phyloP scores from a whole-genome alignment of 35 echinoderm and acorn worm genomes.

The Eucidaris tribuloides region DNA sequence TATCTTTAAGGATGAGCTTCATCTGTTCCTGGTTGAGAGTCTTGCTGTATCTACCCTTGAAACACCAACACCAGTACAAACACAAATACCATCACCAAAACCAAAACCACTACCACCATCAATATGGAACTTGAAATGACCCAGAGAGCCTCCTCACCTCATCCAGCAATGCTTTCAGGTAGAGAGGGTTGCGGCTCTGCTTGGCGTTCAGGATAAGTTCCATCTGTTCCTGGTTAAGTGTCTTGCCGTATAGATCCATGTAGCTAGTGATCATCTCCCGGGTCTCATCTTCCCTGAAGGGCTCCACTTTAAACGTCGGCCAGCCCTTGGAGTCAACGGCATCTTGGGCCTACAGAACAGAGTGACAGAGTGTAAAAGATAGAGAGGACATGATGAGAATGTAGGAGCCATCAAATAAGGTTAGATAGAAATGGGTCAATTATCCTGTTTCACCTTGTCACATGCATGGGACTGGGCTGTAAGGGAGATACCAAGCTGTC shows the following conservation, averaged over 20 bases:
- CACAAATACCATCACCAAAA: no score
- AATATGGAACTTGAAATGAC: no score
- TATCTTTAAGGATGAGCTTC: slow-evolving; percentile 45
- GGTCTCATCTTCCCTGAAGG: slow-evolving; percentile 60
- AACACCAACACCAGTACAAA: no score
- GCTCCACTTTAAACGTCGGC: slow-evolving; percentile 65
- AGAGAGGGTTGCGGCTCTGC: slow-evolving; percentile 73
- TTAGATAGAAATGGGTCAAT: no score
- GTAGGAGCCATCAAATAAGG: no score
- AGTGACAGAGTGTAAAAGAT: neutral
- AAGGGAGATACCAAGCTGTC: no score
- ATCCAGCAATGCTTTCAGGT: slow-evolving; percentile 84
- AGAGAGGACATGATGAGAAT: no score
- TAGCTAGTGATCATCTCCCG: slow-evolving; percentile 69
- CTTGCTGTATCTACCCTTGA: slow-evolving; percentile 75
- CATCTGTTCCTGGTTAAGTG: slow-evolving; percentile 66
- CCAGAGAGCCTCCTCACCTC: no score
- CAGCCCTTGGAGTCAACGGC: slow-evolving; percentile 35
- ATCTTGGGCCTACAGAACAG: slow-evolving; percentile 45
- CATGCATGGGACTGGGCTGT: no score
- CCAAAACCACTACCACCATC: no score
- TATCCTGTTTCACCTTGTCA: no score
- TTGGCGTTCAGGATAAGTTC: slow-evolving; percentile 50
- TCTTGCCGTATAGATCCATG: slow-evolving; percentile 80
- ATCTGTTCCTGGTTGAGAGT: slow-evolving; percentile 69